Base-by-base conservation (phyloP, 1,140 invertebrate species). In the Ericerus pela region DNA sequence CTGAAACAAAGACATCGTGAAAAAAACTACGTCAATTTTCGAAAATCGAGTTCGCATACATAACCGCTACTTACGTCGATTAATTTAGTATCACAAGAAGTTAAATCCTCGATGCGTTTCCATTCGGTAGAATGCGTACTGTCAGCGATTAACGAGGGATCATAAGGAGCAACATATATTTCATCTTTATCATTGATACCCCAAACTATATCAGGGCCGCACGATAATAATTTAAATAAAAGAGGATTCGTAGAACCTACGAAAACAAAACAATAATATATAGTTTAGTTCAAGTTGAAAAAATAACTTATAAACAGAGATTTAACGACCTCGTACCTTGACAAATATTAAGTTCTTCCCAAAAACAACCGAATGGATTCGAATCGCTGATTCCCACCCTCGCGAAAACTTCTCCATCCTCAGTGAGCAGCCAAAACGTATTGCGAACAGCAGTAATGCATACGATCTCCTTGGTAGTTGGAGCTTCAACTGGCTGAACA, bases 121-220 rank as follows among this genome's bases (percentile, higher is more conserved):
- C 76, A 78, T 5, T 69, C 75, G 58, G 75, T 71, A 58, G 67
- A 68, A 20, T 75, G 67, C 18, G 66, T 63, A 26, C 66, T 62
- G 37, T 64, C 60, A 16, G 67, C 58, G 4, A 74, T 71, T n/a
- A 70, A 66, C 55, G 67, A 66, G 14, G 75, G 65, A 36, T 66
- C 68, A 0, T 75, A 74, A 47, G 75, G 69, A 51, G 74, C 63
- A 63, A 76, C 69, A 57, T 70, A 73, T 12, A 75, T 67, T n/a
- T 62, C 57, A 0, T 75, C 76, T 28, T 60, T 54, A 18, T 62
- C 65, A 57, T 76, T 74, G 60, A 73, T 72, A 2, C 71, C 72
- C 76, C 76, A 77, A n/a, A 75, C 70, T 26, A 70, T 68, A 52
- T 71, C 66, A 28, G 59, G 62, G 0, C 74, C 73, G 63, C 73